These are phyloP conservation scores for Drosophila falleni DNA, from an alignment of 2,888 invertebrate genomes.

Conservation along the genomic window DNA sequence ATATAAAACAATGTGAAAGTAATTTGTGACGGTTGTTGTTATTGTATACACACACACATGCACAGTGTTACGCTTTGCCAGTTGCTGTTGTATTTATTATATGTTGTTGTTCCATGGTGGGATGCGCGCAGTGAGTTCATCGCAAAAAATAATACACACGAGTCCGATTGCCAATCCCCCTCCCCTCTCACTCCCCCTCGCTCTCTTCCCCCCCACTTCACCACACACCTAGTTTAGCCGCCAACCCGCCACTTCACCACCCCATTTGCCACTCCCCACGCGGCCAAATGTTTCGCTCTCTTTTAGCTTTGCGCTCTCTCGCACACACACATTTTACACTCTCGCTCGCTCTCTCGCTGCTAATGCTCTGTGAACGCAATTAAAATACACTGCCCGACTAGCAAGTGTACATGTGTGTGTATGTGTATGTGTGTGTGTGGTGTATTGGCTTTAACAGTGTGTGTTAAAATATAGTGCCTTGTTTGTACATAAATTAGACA, in stretches of 20 bases:
- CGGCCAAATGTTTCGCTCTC: conserved; percentile 18
- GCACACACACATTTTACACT: conserved; percentile 2
- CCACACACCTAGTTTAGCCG: conserved; percentile 23
- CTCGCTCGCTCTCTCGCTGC: conserved; percentile 27
- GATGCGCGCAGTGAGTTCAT: conserved; percentile 81
- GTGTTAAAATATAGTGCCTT: conserved; percentile 74
- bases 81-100: conserved; percentile 34
- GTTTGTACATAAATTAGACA: conserved; percentile 78
- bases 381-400: conserved; percentile 62
- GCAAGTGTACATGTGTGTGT: conserved; percentile 35
- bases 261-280: conserved; percentile 60
- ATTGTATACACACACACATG: conserved; percentile 21
- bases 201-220: background rate
- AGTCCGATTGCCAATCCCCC: conserved; percentile 35
- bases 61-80: conserved; percentile 56
- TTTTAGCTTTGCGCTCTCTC: conserved; percentile 1
- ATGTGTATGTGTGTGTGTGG: conserved; percentile 35
- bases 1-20: conserved; percentile 53
- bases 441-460: conserved; percentile 25
- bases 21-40: conserved; percentile 48
- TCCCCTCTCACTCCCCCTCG: background rate
- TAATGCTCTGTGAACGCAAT: conserved; percentile 68
- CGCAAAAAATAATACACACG: conserved; percentile 81
- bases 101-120: conserved; percentile 56
- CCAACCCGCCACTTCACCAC: conserved; percentile 48